Evolutionary conservation across 35 echinoderm and acorn worm species (phyloP).

Genomic region (Apostichopus parvimensis): DNA sequence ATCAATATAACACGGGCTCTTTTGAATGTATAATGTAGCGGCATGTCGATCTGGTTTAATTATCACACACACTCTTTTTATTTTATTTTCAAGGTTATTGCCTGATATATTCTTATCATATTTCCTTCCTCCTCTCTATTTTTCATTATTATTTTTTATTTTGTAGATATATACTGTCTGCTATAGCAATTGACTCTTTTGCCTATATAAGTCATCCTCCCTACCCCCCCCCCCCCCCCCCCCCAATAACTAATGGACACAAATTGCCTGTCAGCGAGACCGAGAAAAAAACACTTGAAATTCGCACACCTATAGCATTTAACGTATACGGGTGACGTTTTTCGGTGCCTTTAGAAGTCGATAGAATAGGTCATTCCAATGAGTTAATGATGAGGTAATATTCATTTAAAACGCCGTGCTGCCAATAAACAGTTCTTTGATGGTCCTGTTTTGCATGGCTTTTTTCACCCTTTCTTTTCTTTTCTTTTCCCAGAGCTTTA

Average conservation of each 20-base stretch:
- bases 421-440: constrained; percentile 47
- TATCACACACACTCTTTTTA: not conserved
- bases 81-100: not conserved
- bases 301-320: not conserved
- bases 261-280: constrained; percentile 5
- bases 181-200: too few species aligned
- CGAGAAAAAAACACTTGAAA: constrained; percentile 19
- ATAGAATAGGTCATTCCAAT: constrained; percentile 34
- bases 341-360: constrained; percentile 38
- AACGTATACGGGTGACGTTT: constrained; percentile 6
- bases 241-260: not conserved
- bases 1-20: too few species aligned
- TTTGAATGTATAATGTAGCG: too few species aligned
- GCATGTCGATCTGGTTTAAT: not conserved
- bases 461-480: not conserved
- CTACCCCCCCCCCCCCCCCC: not conserved
- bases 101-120: not conserved
- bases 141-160: too few species aligned
- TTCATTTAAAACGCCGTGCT: constrained; percentile 49
- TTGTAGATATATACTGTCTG: too few species aligned
- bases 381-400: constrained; percentile 44
- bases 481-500: constrained; percentile 1
- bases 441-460: constrained; percentile 33
- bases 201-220: not conserved
- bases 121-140: too few species aligned